Percentiles rank a stretch among this genome's conserved stretches.
Conservation (phyloP, 2,888 invertebrate genomes). For the Therioaphis trifolii region DNA sequence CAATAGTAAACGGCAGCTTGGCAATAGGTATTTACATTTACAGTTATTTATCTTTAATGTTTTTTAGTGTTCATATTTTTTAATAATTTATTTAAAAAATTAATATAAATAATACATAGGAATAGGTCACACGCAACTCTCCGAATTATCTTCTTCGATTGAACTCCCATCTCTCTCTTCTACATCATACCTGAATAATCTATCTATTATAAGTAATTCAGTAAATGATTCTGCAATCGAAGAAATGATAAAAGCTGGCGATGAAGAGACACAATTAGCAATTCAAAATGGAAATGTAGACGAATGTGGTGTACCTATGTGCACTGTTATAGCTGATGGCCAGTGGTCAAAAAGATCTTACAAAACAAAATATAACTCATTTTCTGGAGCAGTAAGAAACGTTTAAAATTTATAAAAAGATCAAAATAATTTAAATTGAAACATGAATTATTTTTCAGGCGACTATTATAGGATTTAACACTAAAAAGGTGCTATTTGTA, state of each 20-base stretch:
- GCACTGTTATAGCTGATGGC: slow-evolving; percentile 67
- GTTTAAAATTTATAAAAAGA: slow-evolving; percentile 1
- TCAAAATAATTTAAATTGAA: background rate
- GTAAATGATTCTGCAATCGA: slow-evolving; percentile 20
- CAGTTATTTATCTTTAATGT: too few relatives aligned
- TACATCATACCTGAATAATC: background rate
- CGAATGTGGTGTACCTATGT: too few relatives aligned
- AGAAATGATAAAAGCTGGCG: slow-evolving; percentile 18
- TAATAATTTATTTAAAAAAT: background rate
- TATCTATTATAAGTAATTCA: background rate
- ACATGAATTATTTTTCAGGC: too few relatives aligned
- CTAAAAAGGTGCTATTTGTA: too few relatives aligned
- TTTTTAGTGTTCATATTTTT: background rate
- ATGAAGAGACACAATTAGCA: slow-evolving; percentile 63
- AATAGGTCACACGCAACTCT: slow-evolving; percentile 22
- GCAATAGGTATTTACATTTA: slow-evolving; percentile 14
- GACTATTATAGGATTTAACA: too few relatives aligned
- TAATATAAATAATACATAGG: slow-evolving; percentile 7
- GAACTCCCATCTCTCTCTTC: slow-evolving; percentile 13
- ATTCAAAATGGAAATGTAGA: slow-evolving; percentile 65
- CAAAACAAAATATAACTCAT: slow-evolving; percentile 64
- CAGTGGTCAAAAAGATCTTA: slow-evolving; percentile 64
- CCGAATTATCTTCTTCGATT: slow-evolving; percentile 3
- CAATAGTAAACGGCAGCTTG: too few relatives aligned
- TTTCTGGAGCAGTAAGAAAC: slow-evolving; percentile 49